These are phyloP conservation scores for Pristionchus fissidentatus DNA, from an alignment of 2,888 invertebrate genomes.

Conservation along the genomic window DNA sequence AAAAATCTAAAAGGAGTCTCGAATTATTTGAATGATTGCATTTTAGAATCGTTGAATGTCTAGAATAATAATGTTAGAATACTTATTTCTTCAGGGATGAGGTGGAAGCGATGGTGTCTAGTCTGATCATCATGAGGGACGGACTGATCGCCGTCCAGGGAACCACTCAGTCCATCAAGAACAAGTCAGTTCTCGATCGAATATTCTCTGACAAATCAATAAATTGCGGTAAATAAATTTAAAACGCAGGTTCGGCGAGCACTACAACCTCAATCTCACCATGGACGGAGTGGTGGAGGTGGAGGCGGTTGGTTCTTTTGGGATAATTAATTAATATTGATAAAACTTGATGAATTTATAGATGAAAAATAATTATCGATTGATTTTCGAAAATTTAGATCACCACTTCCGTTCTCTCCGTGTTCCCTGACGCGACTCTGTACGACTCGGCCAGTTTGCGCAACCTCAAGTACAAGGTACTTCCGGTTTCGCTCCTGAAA, in stretches of 20 bases:
- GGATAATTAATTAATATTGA: too few relatives aligned
- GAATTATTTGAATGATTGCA: too few relatives aligned
- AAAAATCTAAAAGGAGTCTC: not conserved
- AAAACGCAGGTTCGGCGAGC: not conserved
- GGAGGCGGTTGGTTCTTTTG: not conserved
- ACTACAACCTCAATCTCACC: not conserved
- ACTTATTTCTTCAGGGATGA: slow-evolving; percentile 51
- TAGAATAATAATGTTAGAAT: not conserved
- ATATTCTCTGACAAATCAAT: not conserved
- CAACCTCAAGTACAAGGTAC: not conserved
- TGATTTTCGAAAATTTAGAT: not conserved
- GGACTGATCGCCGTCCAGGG: slow-evolving; percentile 71
- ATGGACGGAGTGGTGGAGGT: not conserved
- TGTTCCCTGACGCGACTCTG: not conserved
- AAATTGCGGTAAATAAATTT: not conserved
- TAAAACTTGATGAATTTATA: too few relatives aligned
- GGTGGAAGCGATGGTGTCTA: slow-evolving; percentile 69
- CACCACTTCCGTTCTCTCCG: not conserved
- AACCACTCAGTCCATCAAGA: slow-evolving; percentile 70
- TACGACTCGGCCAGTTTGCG: not conserved
- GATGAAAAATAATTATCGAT: too few relatives aligned
- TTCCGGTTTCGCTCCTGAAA: not conserved
- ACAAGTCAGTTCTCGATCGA: not conserved
- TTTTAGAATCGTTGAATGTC: too few relatives aligned
- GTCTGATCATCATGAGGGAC: slow-evolving; percentile 70